Percentiles rank a stretch among this genome's conserved stretches.
These are phyloP conservation scores for Xiphias gladius DNA, from an alignment of 2,113 vertebrate species.

Conservation along the genomic window DNA sequence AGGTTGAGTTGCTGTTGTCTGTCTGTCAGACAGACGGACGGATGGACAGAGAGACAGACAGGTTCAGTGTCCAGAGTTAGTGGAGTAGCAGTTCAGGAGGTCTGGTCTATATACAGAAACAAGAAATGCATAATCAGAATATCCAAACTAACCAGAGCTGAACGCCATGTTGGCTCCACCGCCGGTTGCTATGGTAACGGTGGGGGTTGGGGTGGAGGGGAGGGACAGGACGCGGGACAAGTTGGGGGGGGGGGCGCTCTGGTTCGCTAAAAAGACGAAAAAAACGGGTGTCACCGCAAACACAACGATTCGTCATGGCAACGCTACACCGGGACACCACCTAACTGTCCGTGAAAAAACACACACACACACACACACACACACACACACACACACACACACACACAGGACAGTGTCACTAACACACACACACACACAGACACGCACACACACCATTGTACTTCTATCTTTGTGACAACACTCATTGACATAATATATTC, in stretches of 20 bases:
- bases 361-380: slow-evolving; percentile 46
- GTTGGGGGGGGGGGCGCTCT: not conserved
- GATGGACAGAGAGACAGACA: slow-evolving; percentile 31
- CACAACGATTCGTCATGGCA: slow-evolving; percentile 68
- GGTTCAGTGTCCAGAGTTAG: slow-evolving; percentile 25
- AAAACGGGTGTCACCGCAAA: slow-evolving; percentile 61
- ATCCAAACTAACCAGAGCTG: slow-evolving; percentile 62
- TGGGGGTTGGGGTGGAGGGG: not conserved
- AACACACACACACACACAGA: slow-evolving; percentile 12
- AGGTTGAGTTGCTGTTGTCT: slow-evolving; percentile 32
- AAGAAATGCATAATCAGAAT: slow-evolving; percentile 71
- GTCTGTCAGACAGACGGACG: not conserved
- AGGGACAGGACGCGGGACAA: too few relatives aligned
- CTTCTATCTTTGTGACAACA: too few relatives aligned
- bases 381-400: slow-evolving; percentile 19
- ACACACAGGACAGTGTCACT: slow-evolving; percentile 48
- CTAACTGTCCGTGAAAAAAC: slow-evolving; percentile 66
- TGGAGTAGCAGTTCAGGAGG: slow-evolving; percentile 42
- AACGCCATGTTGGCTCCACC: slow-evolving; percentile 2
- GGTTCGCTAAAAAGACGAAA: slow-evolving; percentile 48
- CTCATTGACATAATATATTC: too few relatives aligned
- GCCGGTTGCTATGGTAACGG: slow-evolving; percentile 18
- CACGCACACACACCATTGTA: slow-evolving; percentile 9
- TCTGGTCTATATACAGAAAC: slow-evolving; percentile 72
- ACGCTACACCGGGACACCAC: slow-evolving; percentile 70